Base-by-base conservation (phyloP, 2,113 vertebrate genomes). In the Octodon degus region DNA sequence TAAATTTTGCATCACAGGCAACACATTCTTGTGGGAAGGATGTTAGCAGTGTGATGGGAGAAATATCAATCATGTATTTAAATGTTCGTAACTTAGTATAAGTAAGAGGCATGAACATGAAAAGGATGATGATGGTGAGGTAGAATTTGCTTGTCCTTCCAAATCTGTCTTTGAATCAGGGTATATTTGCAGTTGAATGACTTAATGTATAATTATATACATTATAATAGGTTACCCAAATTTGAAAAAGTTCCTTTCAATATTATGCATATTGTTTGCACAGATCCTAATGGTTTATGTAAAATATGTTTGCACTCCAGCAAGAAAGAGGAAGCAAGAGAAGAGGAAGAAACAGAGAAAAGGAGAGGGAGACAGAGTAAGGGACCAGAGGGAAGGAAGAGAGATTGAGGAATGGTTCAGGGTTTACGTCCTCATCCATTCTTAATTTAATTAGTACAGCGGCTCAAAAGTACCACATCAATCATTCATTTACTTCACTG, bases 41-140 rank as follows among this genome's bases (percentile, higher is more conserved):
- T 89, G 34, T 34, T 79, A 47, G 40, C 16, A 47, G 4, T 62
- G 68, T 63, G 32, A 70, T 58, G 11, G 17, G 25, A 94, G 62
- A 95, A 40, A 62, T 22, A 93, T 2, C 93, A 81, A 82, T 90
- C 17, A 25, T 77, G 6, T 27, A 62, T 93, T 94, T 76, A 89
- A 94, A 55, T 72, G n/a, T 87, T 25, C 43, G 40, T 8, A 91
- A 13, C 22, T 80, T 87, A 85, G 2, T 74, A 13, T 81, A 60
- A 7, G 4, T 12, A 92, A 65, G 37, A 92, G 37, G 10, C 8
- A 55, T 37, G n/a, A 5, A 50, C 40, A 62, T 13, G 10, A 40
- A 20, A 94, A 74, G 34, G 27, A 80, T 72, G 72, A 25, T 74
- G 67, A 2, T 90, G 8, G 27, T 27, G 13, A 43, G 63, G 7